phyloP scores from a whole-genome alignment of 2,888 invertebrate genomes.

The Drosophila algonquin region DNA sequence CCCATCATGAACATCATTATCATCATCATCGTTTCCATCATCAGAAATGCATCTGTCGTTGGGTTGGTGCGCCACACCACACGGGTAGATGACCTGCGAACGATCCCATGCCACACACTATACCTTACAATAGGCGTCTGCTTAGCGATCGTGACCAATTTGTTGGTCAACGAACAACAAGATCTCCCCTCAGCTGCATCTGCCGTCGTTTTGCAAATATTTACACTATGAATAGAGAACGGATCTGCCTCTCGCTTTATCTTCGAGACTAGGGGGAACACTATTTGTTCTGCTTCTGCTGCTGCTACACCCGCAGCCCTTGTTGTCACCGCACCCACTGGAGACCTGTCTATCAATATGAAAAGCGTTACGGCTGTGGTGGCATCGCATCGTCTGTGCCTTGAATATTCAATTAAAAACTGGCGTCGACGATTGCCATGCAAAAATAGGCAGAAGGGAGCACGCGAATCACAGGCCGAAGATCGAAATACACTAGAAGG shows the following conservation, averaged over 20 bases:
- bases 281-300: conserved; percentile 15
- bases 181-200: conserved; percentile 40
- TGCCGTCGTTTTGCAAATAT: conserved; percentile 60
- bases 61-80: conserved; percentile 11
- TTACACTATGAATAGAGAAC: conserved; percentile 58
- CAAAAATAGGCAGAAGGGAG: conserved; percentile 19
- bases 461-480: not conserved
- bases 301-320: not conserved
- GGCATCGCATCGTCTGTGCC: conserved; percentile 39
- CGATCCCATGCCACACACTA: conserved; percentile 31
- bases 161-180: conserved; percentile 71
- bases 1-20: conserved; percentile 43
- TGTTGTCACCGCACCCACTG: conserved; percentile 29
- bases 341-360: conserved; percentile 55
- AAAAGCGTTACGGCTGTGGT: conserved; percentile 26
- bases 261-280: not conserved
- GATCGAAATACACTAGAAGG: conserved; percentile 6
- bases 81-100: conserved; percentile 41
- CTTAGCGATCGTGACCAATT: conserved; percentile 79
- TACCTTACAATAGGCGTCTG: conserved; percentile 58
- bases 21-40: not conserved
- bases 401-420: conserved; percentile 67
- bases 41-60: conserved; percentile 30
- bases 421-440: conserved; percentile 36
- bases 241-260: conserved; percentile 26